A percentile compares a stretch with the other conserved stretches of the same genome.
Conservation (phyloP, 2,113 vertebrate species). For the Cynoglossus semilaevis region DNA sequence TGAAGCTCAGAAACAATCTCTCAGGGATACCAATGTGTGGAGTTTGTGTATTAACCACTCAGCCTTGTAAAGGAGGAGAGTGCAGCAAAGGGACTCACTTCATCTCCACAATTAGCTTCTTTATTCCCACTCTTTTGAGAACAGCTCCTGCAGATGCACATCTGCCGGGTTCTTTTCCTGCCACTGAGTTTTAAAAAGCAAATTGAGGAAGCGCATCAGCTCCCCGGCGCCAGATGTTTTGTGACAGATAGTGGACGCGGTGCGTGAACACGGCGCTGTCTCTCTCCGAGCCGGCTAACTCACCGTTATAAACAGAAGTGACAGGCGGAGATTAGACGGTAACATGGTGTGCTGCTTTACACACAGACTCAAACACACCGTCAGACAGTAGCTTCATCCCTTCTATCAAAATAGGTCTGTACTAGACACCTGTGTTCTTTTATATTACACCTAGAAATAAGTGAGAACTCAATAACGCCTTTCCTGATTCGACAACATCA, state of each 20-base stretch:
- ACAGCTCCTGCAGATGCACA: slow-evolving; percentile 50
- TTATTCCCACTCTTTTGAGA: slow-evolving; percentile 54
- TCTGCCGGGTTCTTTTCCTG: slow-evolving; percentile 55
- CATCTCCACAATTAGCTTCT: slow-evolving; percentile 26
- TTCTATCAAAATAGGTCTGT: too few relatives aligned
- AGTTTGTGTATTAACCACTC: slow-evolving; percentile 25
- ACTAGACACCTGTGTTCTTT: too few relatives aligned
- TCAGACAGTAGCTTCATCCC: neutral
- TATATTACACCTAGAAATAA: too few relatives aligned
- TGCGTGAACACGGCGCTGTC: slow-evolving; percentile 48
- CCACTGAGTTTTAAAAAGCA: slow-evolving; percentile 61
- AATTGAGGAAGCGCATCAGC: slow-evolving; percentile 57
- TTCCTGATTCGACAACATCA: too few relatives aligned
- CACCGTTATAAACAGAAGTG: slow-evolving; percentile 62
- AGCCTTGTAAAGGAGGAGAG: slow-evolving; percentile 24
- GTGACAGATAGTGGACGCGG: slow-evolving; percentile 71
- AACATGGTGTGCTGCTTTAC: slow-evolving; percentile 24
- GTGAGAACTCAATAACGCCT: too few relatives aligned
- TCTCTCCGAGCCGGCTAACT: slow-evolving; percentile 41
- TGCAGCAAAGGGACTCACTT: slow-evolving; percentile 37
- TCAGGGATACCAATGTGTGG: slow-evolving; percentile 21
- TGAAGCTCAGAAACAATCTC: slow-evolving; percentile 25
- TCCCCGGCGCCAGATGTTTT: slow-evolving; percentile 68
- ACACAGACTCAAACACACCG: neutral
- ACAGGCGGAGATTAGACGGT: slow-evolving; percentile 60